These are phyloP conservation scores for Blastomussa wellsi DNA, from an alignment of 92 coral and sea anemone species.

Conservation along the genomic window DNA sequence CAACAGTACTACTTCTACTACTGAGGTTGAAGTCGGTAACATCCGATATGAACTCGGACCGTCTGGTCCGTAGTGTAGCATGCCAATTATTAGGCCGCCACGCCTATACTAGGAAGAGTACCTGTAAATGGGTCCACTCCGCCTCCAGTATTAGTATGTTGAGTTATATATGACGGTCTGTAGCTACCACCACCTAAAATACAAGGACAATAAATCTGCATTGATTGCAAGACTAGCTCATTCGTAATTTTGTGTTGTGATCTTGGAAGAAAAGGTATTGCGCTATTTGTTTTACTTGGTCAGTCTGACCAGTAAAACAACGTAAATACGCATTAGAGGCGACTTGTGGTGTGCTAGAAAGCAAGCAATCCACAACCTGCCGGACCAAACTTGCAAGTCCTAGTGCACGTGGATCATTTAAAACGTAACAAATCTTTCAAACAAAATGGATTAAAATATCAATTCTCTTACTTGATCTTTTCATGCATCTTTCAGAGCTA, in stretches of 20 bases:
- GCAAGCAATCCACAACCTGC: not conserved
- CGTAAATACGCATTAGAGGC: too few species aligned
- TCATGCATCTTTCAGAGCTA: not conserved
- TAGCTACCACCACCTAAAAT: constrained; percentile 74
- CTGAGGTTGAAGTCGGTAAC: too few species aligned
- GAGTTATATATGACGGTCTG: constrained; percentile 59
- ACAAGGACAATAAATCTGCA: not conserved
- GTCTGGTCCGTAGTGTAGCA: too few species aligned
- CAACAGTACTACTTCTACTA: too few species aligned
- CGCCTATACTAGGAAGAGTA: too few species aligned
- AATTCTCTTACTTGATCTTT: not conserved
- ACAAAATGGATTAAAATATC: not conserved
- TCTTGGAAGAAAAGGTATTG: not conserved
- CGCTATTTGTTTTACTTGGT: not conserved
- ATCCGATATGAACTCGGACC: too few species aligned
- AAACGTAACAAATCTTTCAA: not conserved
- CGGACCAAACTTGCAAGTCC: not conserved
- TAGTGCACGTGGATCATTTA: not conserved
- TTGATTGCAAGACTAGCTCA: not conserved
- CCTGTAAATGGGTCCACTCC: constrained; percentile 86
- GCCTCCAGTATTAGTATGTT: constrained; percentile 20
- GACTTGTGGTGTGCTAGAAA: not conserved
- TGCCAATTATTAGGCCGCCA: too few species aligned
- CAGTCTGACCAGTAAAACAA: not conserved
- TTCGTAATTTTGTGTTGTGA: not conserved